These are phyloP conservation scores for Semotilus atromaculatus DNA, from an alignment of 2,797 vertebrate species.

Conservation along the genomic window DNA sequence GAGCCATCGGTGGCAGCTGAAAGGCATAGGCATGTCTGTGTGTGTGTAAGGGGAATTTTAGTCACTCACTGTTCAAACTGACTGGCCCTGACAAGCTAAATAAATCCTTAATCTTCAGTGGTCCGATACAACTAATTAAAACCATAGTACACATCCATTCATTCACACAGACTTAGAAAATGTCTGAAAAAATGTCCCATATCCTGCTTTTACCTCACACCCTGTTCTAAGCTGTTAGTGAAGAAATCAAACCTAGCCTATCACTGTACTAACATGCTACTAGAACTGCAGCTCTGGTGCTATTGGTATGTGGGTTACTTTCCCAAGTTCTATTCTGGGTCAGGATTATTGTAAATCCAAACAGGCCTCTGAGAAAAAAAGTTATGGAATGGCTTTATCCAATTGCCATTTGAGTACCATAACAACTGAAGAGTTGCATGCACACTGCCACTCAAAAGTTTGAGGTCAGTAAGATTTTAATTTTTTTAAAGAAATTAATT, in stretches of 20 bases:
- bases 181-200: background rate
- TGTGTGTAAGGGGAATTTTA: constrained; percentile 1
- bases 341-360: constrained; percentile 38
- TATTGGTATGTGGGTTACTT: constrained; percentile 67
- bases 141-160: background rate
- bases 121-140: constrained; percentile 37
- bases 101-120: constrained; percentile 48
- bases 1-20: constrained; percentile 78
- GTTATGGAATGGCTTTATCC: background rate
- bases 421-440: background rate
- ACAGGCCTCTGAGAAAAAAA: constrained; percentile 49
- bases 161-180: background rate
- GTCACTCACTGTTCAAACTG: constrained; percentile 35
- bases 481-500: background rate
- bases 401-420: background rate
- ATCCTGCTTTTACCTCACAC: background rate
- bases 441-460: background rate
- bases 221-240: background rate
- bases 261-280: background rate
- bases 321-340: constrained; percentile 71
- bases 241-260: background rate
- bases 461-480: background rate
- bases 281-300: constrained; percentile 43
- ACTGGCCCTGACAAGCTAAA: constrained; percentile 44
- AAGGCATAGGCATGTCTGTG: constrained; percentile 47